phyloP scores from a whole-genome alignment of 2,888 invertebrate genomes.

The Masnerella sp. region DNA sequence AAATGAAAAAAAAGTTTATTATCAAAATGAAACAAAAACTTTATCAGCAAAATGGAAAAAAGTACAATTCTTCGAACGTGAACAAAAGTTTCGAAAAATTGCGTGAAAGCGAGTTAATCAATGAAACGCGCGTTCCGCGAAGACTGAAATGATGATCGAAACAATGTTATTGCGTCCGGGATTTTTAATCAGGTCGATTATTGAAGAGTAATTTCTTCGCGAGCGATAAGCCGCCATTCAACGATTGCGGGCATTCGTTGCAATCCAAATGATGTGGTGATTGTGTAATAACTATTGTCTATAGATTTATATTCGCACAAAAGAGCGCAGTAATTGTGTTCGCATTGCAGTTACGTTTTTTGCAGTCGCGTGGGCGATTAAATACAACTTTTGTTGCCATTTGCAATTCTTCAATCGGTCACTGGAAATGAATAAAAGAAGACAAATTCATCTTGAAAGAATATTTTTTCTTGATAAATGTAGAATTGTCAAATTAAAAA shows the following conservation, averaged over 20 bases:
- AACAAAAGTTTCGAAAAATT: too few species aligned
- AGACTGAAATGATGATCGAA: too few species aligned
- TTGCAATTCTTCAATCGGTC: background rate
- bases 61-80: too few species aligned
- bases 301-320: slow-evolving; percentile 34
- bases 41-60: too few species aligned
- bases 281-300: slow-evolving; percentile 48
- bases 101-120: too few species aligned
- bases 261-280: slow-evolving; percentile 41
- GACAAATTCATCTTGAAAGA: too few species aligned
- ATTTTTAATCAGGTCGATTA: slow-evolving; percentile 9
- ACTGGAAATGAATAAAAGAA: background rate
- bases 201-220: slow-evolving; percentile 23
- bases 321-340: slow-evolving; percentile 30
- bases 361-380: background rate
- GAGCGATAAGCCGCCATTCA: slow-evolving; percentile 19
- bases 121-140: too few species aligned
- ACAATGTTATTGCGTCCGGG: background rate
- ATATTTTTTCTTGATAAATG: too few species aligned
- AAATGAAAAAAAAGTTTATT: too few species aligned
- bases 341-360: slow-evolving; percentile 12
- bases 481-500: too few species aligned
- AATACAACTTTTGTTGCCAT: background rate
- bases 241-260: slow-evolving; percentile 32
- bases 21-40: too few species aligned